These are phyloP conservation scores for Podarcis muralis DNA, from an alignment of 2,113 vertebrate genomes.

Conservation along the genomic window DNA sequence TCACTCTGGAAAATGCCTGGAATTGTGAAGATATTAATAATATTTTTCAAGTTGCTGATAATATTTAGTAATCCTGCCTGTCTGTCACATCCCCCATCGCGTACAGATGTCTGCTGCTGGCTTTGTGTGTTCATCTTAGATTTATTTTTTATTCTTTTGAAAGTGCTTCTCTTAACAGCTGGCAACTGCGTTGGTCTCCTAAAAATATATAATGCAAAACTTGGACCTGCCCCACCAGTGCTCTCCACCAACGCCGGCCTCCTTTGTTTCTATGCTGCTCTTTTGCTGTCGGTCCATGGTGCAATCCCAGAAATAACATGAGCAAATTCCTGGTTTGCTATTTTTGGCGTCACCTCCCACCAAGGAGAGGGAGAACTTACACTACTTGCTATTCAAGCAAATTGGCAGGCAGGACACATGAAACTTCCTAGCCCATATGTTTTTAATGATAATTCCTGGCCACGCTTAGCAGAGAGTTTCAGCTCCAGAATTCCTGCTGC, in stretches of 20 bases:
- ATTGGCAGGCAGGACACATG: slow-evolving; percentile 55
- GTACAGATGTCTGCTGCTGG: background rate
- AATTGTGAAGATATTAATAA: background rate
- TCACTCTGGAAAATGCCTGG: background rate
- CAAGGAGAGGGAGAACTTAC: slow-evolving; percentile 52
- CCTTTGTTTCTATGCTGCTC: slow-evolving; percentile 48
- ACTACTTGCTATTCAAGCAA: slow-evolving; percentile 67
- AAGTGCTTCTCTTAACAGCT: background rate
- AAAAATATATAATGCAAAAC: background rate
- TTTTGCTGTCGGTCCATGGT: slow-evolving; percentile 59
- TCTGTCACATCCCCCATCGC: no score
- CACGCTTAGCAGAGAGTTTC: slow-evolving; percentile 30
- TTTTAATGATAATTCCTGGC: slow-evolving; percentile 58
- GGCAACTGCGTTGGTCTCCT: background rate
- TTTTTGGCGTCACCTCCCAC: slow-evolving; percentile 69
- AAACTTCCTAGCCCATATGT: slow-evolving; percentile 36
- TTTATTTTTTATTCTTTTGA: background rate
- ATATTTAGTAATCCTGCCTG: background rate
- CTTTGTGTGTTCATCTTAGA: background rate
- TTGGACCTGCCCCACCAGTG: background rate
- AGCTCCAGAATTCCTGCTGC: background rate
- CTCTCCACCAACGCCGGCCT: background rate
- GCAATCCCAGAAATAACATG: slow-evolving; percentile 70
- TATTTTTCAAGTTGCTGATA: background rate
- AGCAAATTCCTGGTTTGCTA: slow-evolving; percentile 68